phyloP scores from a whole-genome alignment of 2,888 invertebrate species.

The Ennomos fuscantarius region DNA sequence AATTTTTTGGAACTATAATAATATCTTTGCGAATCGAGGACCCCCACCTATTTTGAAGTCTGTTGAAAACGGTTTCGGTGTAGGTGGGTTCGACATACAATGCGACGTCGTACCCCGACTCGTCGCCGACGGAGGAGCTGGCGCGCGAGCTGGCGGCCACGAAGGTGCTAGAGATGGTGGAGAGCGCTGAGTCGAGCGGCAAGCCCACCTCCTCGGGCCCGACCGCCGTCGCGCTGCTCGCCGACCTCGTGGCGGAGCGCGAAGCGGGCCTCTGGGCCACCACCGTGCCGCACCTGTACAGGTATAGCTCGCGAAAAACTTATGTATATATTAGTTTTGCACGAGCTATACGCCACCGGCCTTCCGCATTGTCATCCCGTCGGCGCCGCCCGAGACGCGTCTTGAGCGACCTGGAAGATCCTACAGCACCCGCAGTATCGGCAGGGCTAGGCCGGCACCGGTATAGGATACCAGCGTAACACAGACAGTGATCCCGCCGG shows the following conservation, averaged over 20 bases:
- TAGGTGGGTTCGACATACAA: constrained; percentile 70
- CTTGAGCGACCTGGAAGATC: too few species aligned
- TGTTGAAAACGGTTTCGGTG: neutral
- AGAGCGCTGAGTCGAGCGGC: constrained; percentile 65
- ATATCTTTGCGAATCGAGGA: too few species aligned
- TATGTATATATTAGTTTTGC: too few species aligned
- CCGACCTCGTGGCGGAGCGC: constrained; percentile 73
- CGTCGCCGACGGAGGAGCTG: constrained; percentile 70
- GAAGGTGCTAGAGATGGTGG: constrained; percentile 65
- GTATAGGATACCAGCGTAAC: too few species aligned
- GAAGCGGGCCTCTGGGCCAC: constrained; percentile 86
- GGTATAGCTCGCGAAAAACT: too few species aligned
- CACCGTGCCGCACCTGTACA: constrained; percentile 84
- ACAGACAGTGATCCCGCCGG: too few species aligned
- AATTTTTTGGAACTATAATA: too few species aligned
- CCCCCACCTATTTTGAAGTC: too few species aligned
- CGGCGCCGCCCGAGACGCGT: too few species aligned
- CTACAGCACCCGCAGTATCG: too few species aligned
- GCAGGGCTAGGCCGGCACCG: too few species aligned
- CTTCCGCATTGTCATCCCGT: too few species aligned
- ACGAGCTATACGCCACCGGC: constrained; percentile 4
- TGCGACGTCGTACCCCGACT: constrained; percentile 72
- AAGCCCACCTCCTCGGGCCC: constrained; percentile 59
- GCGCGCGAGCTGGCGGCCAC: constrained; percentile 73
- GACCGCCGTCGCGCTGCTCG: constrained; percentile 58